Evolutionary conservation across 37 sponge, comb jelly and placozoan species (phyloP), one percentile per base, ranked within the genome.

Genomic region (Cladorhizidae sp.): DNA sequence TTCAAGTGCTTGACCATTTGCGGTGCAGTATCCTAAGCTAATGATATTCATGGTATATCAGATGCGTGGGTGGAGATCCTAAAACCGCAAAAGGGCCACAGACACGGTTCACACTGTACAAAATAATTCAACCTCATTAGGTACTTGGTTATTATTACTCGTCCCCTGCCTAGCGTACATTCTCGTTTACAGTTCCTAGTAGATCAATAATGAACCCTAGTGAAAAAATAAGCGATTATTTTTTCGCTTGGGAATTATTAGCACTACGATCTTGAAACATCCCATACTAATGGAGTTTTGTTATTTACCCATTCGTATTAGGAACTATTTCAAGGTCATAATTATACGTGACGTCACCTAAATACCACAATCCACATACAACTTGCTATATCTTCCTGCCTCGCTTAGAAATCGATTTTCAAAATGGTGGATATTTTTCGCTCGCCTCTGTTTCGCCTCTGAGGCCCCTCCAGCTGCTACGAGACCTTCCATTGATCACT

Each of bases 261-360:
- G 3, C 3, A 37, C 40, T 43, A 71, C 41, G n/a, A 43, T 38
- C 6, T 12, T 74, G 56, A 74, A 74, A 8, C 74, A 74, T 74
- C 56, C 74, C 74, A 74, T 74, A n/a, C 74, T 55, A 3, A 6
- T 38, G 18, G 20, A 28, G 37, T 43, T 74, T 74, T 74, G 80
- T 82, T 88, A 88, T 88, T 88, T 88, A 83, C 83, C 67, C 83
- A 82, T 82, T 77, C 73, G 65, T 45, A 45, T 80, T 74, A 55
- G 57, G 70, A 76, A 43, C 75, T 67, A 72, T 83, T 82, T 83
- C 83, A 78, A 83, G 82, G 73, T 57, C 83, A 88, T 83, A 88
- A 88, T 88, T 83, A 72, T 31, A 59, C 71, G 88, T 88, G 88
- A 88, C 88, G 88, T 88, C 88, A 88, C 78, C 25, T 88, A 83